Evolutionary conservation across 1,140 invertebrate genomes (phyloP), one percentile per base, ranked within the genome.

Genomic region (Drosophila teissieri): DNA sequence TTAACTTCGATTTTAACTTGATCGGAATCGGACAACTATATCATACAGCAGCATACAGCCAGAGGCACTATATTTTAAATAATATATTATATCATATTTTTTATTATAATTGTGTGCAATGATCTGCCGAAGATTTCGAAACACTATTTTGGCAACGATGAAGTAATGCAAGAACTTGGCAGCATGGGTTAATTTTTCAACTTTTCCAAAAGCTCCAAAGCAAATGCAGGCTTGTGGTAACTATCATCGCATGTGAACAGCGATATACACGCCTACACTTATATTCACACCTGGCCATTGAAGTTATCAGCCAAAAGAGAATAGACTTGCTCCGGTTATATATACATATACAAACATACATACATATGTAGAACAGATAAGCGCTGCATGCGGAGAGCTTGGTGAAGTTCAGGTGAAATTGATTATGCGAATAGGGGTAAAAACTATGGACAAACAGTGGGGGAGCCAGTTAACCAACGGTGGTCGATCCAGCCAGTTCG

Each of bases 281-380:
- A 52, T 72, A 72, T 82, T 76, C 75, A 60, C 69, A 65, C 36
- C 19, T 22, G 17, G 34, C 27, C 19, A 77, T 80, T 77, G 46
- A 62, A 69, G 72, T 69, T 86, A 86, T 86, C 83, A 83, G 75
- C 37, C 6, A 52, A 68, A 54, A 73, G 48, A 73, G 69, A 64
- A 55, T 12, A 19, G 14, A 73, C 37, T 46, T 65, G 42, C 40
- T 52, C 27, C 40, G 15, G 53, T 42, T 52, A 44, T 42, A 42
- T 15, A 40, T 8, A 40, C 6, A n/a, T 42, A 79, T 68, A 63
- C 42, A 76, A 49, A 17, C 0, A 6, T 19, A 31, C 27, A 8
- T 8, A 31, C 27, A 22, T 3, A 15, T 31, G 31, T 31, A 31
- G 31, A 31, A 8, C 31, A 64, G 82, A 88, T 86, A 89, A 89